phyloP scores from a whole-genome alignment of 2,113 vertebrate species.

The Taxidea taxus region DNA sequence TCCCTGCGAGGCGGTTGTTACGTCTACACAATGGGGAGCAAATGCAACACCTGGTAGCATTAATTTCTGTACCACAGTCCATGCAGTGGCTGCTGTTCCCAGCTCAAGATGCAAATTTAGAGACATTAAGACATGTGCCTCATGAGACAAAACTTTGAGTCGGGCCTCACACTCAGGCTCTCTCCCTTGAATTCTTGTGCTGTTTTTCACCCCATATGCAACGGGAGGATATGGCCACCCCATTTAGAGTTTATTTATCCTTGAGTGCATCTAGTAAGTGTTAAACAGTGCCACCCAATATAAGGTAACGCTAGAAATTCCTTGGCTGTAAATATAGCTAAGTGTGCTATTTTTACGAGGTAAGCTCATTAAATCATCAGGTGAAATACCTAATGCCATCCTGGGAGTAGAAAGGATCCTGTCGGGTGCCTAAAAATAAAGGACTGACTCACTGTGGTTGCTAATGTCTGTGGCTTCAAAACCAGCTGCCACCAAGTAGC shows the following conservation, averaged over 20 bases:
- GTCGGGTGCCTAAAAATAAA: conserved; percentile 33
- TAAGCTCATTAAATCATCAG: conserved; percentile 48
- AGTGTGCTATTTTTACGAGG: conserved; percentile 37
- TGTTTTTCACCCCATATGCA: background rate
- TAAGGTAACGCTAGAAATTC: background rate
- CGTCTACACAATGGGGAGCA: background rate
- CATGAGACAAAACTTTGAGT: background rate
- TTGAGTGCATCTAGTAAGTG: background rate
- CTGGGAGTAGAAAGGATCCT: conserved; percentile 22
- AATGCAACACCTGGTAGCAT: background rate
- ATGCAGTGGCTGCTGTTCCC: background rate
- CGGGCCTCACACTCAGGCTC: background rate
- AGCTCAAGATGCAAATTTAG: background rate
- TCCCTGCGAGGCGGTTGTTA: background rate
- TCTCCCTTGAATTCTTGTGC: background rate
- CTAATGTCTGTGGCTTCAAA: conserved; percentile 10
- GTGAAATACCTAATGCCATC: background rate
- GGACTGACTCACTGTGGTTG: conserved; percentile 46
- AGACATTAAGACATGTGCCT: background rate
- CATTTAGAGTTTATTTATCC: background rate
- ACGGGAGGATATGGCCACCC: background rate
- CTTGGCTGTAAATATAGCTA: conserved; percentile 49
- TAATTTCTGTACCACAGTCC: background rate
- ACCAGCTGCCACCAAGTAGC: conserved; percentile 4
- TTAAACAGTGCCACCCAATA: background rate